phyloP scores from a whole-genome alignment of 2,888 invertebrate species.

The Ennomos quercinarius region DNA sequence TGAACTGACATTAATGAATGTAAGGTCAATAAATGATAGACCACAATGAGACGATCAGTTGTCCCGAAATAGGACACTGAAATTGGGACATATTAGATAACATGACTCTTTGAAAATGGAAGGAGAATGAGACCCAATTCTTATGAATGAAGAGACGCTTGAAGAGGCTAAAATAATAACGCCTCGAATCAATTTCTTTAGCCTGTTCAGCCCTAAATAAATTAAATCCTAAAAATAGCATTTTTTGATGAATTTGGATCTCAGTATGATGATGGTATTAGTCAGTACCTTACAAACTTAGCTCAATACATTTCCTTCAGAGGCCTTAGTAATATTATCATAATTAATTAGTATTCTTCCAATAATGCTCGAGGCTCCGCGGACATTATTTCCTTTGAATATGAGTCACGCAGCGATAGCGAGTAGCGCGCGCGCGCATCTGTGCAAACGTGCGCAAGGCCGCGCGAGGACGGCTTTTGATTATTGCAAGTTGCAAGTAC shows the following conservation, averaged over 20 bases:
- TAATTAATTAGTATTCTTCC: constrained; percentile 35
- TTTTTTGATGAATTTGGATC: too few species aligned
- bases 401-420: constrained; percentile 52
- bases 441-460: constrained; percentile 72
- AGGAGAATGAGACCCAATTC: too few species aligned
- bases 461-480: constrained; percentile 64
- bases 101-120: too few species aligned
- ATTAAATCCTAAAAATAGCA: too few species aligned
- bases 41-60: constrained; percentile 20
- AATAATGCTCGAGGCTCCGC: constrained; percentile 26
- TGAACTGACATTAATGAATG: constrained; percentile 45
- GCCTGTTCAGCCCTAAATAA: too few species aligned
- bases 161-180: too few species aligned
- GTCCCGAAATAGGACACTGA: constrained; percentile 28
- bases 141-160: too few species aligned
- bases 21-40: constrained; percentile 35
- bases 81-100: constrained; percentile 19
- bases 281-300: too few species aligned
- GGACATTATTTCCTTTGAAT: constrained; percentile 34
- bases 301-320: neutral
- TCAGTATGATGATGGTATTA: too few species aligned
- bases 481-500: constrained; percentile 49
- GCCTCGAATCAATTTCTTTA: too few species aligned
- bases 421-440: constrained; percentile 55
- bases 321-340: constrained; percentile 23